These are phyloP conservation scores for Dendrocopos noguchii DNA, from an alignment of 2,113 vertebrate genomes.

Conservation along the genomic window DNA sequence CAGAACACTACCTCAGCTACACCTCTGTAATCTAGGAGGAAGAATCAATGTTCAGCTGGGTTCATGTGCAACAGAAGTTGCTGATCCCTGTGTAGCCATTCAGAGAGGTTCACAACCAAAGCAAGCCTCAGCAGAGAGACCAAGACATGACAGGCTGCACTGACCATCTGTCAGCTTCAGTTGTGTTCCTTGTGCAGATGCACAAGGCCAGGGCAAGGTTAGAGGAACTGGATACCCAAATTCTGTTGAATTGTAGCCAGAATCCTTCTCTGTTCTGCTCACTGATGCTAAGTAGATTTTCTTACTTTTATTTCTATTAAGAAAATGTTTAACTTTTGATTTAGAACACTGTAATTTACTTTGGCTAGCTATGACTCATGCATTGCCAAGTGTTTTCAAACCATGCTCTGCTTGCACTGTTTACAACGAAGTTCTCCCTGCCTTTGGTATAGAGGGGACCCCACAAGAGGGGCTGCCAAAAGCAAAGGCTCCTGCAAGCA, in stretches of 20 bases:
- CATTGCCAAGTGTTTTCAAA: background rate
- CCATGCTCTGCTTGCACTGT: background rate
- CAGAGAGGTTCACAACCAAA: background rate
- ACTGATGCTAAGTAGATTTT: background rate
- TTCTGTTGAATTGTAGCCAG: background rate
- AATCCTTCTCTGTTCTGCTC: background rate
- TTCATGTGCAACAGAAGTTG: background rate
- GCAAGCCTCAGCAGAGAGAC: background rate
- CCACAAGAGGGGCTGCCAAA: slow-evolving; percentile 31
- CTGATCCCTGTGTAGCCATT: background rate
- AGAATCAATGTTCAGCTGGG: background rate
- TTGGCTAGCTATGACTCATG: background rate
- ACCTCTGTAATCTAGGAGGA: background rate
- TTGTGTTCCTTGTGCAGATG: background rate
- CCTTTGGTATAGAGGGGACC: slow-evolving; percentile 11
- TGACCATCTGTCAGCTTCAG: background rate
- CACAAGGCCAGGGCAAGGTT: background rate
- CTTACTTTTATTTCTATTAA: background rate
- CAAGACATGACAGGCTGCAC: background rate
- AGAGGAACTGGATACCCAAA: background rate
- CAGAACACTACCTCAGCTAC: background rate
- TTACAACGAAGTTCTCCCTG: background rate
- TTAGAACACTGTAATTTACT: background rate
- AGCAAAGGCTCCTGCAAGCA: slow-evolving; percentile 29
- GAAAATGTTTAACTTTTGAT: background rate